These are phyloP conservation scores for Alentia gelatinosa DNA, from an alignment of 2,888 invertebrate genomes.

Conservation along the genomic window DNA sequence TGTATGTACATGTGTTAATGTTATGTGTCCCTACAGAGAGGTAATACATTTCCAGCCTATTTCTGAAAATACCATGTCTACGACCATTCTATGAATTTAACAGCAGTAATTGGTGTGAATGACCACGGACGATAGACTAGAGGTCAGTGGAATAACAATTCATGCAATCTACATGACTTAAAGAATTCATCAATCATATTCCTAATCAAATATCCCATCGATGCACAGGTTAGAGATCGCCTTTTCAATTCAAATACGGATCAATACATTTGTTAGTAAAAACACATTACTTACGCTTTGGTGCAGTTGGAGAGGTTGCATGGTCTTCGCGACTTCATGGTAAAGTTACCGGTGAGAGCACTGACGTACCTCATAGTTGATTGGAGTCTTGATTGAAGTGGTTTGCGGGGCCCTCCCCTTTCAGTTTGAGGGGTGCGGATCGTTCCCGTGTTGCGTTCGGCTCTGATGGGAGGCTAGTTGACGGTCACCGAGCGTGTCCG, in stretches of 20 bases:
- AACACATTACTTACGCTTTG: slow-evolving; percentile 70
- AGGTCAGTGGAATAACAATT: background rate
- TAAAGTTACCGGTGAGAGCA: slow-evolving; percentile 73
- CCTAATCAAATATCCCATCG: background rate
- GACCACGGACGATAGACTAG: background rate
- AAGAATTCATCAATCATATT: background rate
- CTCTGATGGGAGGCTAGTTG: background rate
- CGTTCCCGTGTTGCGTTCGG: background rate
- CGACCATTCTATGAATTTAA: background rate
- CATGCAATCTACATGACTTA: background rate
- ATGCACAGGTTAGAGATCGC: background rate
- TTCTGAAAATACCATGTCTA: too few relatives aligned
- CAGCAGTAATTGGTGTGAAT: background rate
- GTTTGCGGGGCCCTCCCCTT: background rate
- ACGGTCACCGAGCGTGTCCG: background rate
- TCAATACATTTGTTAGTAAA: background rate
- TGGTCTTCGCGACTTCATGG: slow-evolving; percentile 72
- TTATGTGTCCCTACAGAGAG: too few relatives aligned
- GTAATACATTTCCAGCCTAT: too few relatives aligned
- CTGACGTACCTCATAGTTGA: slow-evolving; percentile 42
- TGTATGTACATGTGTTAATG: too few relatives aligned
- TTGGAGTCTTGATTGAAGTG: background rate
- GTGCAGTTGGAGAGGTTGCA: slow-evolving; percentile 73
- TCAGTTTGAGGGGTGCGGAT: background rate
- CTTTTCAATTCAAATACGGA: background rate